Conservation (phyloP, 2,797 vertebrate species). For the Dipus sagitta region DNA sequence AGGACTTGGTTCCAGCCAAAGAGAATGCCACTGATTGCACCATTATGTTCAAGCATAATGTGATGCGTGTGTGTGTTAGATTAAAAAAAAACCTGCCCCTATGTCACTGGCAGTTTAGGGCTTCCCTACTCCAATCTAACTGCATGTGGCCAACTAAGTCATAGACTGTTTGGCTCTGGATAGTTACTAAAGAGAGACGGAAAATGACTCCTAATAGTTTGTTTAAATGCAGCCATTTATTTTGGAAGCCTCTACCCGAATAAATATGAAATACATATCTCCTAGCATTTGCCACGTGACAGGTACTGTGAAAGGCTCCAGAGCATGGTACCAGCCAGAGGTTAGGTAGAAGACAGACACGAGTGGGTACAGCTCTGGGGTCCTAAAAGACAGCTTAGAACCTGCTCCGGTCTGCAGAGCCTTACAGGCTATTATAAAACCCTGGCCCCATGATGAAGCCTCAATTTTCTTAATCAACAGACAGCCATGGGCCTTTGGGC, state of each 20-base stretch:
- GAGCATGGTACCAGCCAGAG: not conserved
- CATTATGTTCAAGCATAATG: not conserved
- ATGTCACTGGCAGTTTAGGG: too few species aligned
- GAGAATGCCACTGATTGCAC: not conserved
- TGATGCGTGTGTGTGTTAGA: too few species aligned
- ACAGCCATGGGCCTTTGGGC: not conserved
- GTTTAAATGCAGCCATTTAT: not conserved
- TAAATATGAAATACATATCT: not conserved
- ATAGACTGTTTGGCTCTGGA: not conserved
- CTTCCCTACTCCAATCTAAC: not conserved
- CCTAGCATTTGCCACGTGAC: not conserved
- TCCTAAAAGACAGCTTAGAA: not conserved
- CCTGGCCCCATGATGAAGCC: not conserved
- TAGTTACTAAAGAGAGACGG: not conserved
- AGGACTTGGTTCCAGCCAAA: not conserved
- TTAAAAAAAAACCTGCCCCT: too few species aligned
- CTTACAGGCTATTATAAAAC: not conserved
- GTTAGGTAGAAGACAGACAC: not conserved
- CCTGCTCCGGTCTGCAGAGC: not conserved
- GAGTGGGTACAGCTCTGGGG: not conserved
- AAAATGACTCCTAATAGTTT: not conserved
- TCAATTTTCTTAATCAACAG: not conserved
- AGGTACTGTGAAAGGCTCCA: not conserved
- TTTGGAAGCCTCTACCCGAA: slow-evolving; percentile 7
- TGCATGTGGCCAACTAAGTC: not conserved